These are phyloP conservation scores for Coturnix japonica DNA, from an alignment of 2,113 vertebrate species.

Conservation along the genomic window DNA sequence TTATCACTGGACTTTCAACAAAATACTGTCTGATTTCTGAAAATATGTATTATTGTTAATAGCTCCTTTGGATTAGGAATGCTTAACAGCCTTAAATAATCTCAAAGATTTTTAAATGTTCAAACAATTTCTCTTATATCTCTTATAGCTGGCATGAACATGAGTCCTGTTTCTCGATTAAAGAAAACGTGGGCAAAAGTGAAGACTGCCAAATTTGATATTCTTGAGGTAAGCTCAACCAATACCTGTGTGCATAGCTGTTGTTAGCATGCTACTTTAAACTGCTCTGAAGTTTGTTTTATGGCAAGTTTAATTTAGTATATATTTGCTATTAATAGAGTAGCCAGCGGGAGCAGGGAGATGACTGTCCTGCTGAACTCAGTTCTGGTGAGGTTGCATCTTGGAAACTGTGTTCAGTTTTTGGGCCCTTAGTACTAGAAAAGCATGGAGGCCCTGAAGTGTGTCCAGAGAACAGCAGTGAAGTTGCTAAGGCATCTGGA, in stretches of 20 bases:
- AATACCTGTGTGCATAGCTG: not conserved
- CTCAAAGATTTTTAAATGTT: not conserved
- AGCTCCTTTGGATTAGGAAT: not conserved
- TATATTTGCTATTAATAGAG: not conserved
- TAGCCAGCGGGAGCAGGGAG: too few relatives aligned
- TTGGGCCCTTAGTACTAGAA: too few relatives aligned
- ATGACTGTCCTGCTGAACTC: too few relatives aligned
- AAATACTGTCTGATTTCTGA: not conserved
- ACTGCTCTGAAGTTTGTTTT: not conserved
- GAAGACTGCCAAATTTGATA: slow-evolving; percentile 94
- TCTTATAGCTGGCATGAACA: slow-evolving; percentile 98
- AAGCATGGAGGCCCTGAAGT: too few relatives aligned
- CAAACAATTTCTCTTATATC: not conserved
- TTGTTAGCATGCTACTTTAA: not conserved
- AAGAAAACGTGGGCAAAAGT: slow-evolving; percentile 97
- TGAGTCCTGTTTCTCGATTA: slow-evolving; percentile 93
- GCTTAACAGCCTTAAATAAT: not conserved
- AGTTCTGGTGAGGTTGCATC: too few relatives aligned
- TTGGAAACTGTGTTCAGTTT: too few relatives aligned
- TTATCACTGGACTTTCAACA: not conserved
- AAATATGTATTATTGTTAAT: not conserved
- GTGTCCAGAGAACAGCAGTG: too few relatives aligned
- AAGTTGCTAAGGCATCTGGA: too few relatives aligned
- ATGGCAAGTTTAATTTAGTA: not conserved
- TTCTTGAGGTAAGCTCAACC: slow-evolving; percentile 85